phyloP scores from a whole-genome alignment of 1,140 invertebrate species.

The Sipha flava region DNA sequence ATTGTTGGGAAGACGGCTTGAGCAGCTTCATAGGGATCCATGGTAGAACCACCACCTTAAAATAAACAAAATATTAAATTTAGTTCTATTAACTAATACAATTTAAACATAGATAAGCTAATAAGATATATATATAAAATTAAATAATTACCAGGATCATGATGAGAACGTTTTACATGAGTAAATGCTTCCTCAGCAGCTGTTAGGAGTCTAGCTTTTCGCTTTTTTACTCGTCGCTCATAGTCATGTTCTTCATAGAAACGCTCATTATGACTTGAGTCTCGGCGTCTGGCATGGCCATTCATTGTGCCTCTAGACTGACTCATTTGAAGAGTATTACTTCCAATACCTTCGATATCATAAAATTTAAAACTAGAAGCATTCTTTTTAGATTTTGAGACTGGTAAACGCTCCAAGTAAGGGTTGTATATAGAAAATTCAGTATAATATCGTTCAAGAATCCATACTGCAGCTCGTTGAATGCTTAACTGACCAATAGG shows the following conservation, averaged over 20 bases:
- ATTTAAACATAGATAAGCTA: background rate
- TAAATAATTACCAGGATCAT: slow-evolving; percentile 39
- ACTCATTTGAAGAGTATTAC: slow-evolving; percentile 47
- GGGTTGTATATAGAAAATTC: slow-evolving; percentile 96
- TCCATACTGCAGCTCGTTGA: slow-evolving; percentile 87
- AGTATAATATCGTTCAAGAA: slow-evolving; percentile 89
- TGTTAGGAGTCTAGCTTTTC: slow-evolving; percentile 76
- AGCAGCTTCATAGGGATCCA: slow-evolving; percentile 91
- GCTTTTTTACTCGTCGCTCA: slow-evolving; percentile 82
- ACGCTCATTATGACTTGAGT: slow-evolving; percentile 86
- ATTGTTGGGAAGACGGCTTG: slow-evolving; percentile 95
- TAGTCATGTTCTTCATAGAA: slow-evolving; percentile 98
- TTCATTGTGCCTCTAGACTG: slow-evolving; percentile 57
- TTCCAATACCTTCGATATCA: slow-evolving; percentile 80
- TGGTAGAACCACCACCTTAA: slow-evolving; percentile 52
- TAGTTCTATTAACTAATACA: background rate
- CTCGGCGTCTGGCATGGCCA: slow-evolving; percentile 63
- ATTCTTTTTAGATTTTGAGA: slow-evolving; percentile 70
- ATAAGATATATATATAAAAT: background rate
- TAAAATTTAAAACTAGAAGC: slow-evolving; percentile 89
- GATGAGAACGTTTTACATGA: slow-evolving; percentile 76
- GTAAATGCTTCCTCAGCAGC: slow-evolving; percentile 96
- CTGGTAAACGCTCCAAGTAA: slow-evolving; percentile 81
- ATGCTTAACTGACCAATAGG: slow-evolving; percentile 86
- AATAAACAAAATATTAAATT: background rate